A percentile compares a stretch with the other conserved stretches of the same genome.
phyloP scores from a whole-genome alignment of 2,797 vertebrate genomes.

The Chaetophractus vellerosus region DNA sequence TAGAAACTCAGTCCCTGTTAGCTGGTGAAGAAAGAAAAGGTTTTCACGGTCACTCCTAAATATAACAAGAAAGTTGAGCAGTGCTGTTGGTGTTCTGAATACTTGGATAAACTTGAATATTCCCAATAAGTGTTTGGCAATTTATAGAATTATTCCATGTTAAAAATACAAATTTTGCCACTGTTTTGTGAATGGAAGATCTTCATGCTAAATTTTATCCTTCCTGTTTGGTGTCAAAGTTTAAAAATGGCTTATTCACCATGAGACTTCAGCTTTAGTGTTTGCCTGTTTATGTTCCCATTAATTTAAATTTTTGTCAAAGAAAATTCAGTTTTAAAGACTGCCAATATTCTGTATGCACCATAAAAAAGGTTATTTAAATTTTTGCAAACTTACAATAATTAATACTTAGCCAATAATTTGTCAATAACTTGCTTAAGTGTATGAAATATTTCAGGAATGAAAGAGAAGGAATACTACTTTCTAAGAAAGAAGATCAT shows the following conservation, averaged over 20 bases:
- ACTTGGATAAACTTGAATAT: neutral
- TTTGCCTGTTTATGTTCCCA: conserved; percentile 17
- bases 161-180: conserved; percentile 39
- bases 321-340: conserved; percentile 56
- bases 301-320: conserved; percentile 64
- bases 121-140: conserved; percentile 11
- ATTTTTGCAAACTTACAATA: conserved; percentile 53
- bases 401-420: conserved; percentile 53
- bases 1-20: conserved; percentile 75
- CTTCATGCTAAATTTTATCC: conserved; percentile 37
- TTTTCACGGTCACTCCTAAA: conserved; percentile 69
- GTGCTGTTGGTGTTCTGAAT: too few species aligned
- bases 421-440: conserved; percentile 52
- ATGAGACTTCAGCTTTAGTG: conserved; percentile 42
- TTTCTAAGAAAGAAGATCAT: conserved; percentile 86
- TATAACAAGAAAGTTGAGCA: neutral
- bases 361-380: conserved; percentile 37
- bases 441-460: conserved; percentile 80
- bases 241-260: conserved; percentile 13
- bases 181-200: conserved; percentile 53
- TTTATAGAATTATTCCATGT: conserved; percentile 45
- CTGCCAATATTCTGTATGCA: conserved; percentile 43
- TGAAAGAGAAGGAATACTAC: conserved; percentile 82
- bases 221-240: conserved; percentile 25
- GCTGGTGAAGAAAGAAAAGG: conserved; percentile 17